Percentiles rank a stretch among this genome's conserved stretches.
Evolutionary conservation across 2,797 vertebrate species (phyloP).

Genomic region (Pipistrellus pipistrellus): DNA sequence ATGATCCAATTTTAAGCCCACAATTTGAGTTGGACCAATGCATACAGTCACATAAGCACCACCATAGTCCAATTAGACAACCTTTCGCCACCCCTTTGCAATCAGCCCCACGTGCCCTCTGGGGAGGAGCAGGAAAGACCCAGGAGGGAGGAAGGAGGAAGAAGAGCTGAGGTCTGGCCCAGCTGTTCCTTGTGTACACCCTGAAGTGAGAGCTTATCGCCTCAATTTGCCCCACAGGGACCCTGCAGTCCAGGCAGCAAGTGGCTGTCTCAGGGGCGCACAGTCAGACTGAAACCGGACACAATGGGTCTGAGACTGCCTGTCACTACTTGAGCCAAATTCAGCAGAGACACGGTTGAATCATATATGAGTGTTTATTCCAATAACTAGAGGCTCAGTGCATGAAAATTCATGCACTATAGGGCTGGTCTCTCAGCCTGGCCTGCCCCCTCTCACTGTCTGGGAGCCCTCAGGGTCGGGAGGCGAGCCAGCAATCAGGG

Average conservation of each 20-base stretch:
- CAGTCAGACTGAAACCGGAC: neutral
- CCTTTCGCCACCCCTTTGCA: neutral
- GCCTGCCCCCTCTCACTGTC: no score
- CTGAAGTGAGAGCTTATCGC: neutral
- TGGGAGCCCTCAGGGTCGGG: no score
- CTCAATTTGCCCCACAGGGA: neutral
- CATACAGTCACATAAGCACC: neutral
- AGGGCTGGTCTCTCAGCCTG: no score
- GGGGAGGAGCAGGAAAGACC: neutral
- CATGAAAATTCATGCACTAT: no score
- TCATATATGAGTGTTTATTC: no score
- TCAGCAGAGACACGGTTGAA: no score
- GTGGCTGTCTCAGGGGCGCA: neutral
- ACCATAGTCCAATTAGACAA: neutral
- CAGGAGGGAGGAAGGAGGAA: neutral
- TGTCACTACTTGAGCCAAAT: no score
- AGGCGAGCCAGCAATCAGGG: no score
- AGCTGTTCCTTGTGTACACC: neutral
- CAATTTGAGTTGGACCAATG: neutral
- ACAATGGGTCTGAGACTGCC: no score
- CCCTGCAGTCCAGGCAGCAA: neutral
- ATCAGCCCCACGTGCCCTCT: no score
- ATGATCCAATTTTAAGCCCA: neutral
- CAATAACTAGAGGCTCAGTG: no score
- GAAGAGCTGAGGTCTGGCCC: neutral